phyloP scores from a whole-genome alignment of 2,888 invertebrate species.

The Calameuta idolon region DNA sequence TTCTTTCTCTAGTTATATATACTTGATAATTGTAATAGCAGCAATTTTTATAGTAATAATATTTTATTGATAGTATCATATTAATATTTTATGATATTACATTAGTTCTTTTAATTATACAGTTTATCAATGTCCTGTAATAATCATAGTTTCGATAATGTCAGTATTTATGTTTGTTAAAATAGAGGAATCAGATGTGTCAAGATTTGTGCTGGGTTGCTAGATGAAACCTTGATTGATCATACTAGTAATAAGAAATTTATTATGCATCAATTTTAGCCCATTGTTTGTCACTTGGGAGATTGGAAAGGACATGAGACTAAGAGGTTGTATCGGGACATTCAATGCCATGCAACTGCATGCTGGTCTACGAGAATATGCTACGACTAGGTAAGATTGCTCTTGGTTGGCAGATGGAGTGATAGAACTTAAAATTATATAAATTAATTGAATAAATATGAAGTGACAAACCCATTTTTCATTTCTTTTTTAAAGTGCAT shows the following conservation, averaged over 20 bases:
- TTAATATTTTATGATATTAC: neutral
- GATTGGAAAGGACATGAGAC: conserved; percentile 93
- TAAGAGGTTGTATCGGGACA: conserved; percentile 98
- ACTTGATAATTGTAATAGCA: neutral
- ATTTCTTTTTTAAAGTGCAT: conserved; percentile 76
- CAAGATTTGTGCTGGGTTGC: neutral
- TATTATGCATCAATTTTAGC: conserved; percentile 70
- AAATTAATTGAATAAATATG: neutral
- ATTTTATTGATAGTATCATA: neutral
- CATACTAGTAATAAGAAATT: neutral
- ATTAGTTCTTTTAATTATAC: neutral
- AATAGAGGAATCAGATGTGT: neutral
- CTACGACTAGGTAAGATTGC: conserved; percentile 80
- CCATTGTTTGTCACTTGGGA: conserved; percentile 99
- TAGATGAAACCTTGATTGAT: neutral
- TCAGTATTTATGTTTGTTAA: neutral
- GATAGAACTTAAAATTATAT: neutral
- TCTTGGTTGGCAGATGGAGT: neutral
- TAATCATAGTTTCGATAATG: neutral
- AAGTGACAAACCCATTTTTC: neutral
- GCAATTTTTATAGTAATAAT: neutral
- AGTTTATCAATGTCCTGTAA: neutral
- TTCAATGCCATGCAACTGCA: conserved; percentile 97
- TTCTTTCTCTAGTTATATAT: neutral
- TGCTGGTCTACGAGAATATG: conserved; percentile 94